Conservation (phyloP, 1,140 invertebrate genomes). For the Matsumurasca onukii region DNA sequence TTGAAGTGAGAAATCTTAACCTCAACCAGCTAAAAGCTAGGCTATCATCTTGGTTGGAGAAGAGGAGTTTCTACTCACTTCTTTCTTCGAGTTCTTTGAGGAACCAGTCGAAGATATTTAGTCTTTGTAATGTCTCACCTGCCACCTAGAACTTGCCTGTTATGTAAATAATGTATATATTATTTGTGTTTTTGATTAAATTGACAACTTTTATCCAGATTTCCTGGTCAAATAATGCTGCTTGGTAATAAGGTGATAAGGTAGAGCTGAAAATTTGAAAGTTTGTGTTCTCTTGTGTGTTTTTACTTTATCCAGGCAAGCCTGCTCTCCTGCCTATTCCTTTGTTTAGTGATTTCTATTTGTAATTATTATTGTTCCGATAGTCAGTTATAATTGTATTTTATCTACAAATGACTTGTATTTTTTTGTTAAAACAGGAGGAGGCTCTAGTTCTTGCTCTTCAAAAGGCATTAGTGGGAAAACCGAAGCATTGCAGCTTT, state of each 20-base stretch:
- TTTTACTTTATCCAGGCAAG: no score
- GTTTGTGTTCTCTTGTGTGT: no score
- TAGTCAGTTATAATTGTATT: not conserved
- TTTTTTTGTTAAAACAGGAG: constrained; percentile 16
- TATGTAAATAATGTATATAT: no score
- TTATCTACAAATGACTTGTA: not conserved
- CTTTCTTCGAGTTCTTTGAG: no score
- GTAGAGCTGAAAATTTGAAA: not conserved
- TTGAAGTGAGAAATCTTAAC: no score
- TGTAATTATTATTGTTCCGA: not conserved
- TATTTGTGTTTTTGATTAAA: no score
- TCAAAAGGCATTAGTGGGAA: constrained; percentile 25
- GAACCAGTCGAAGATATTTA: no score
- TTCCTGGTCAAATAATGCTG: not conserved
- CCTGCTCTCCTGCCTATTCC: not conserved
- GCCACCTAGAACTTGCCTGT: no score
- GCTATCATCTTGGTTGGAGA: no score
- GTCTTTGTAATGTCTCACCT: no score
- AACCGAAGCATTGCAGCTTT: constrained; percentile 3
- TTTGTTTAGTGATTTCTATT: not conserved
- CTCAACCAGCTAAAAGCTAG: no score
- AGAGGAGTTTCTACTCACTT: no score
- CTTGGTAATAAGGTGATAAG: not conserved
- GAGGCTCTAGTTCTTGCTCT: constrained; percentile 28
- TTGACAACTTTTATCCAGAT: not conserved